phyloP scores from a whole-genome alignment of 2,888 invertebrate species.

The Acanthococcus lagerstroemiae region DNA sequence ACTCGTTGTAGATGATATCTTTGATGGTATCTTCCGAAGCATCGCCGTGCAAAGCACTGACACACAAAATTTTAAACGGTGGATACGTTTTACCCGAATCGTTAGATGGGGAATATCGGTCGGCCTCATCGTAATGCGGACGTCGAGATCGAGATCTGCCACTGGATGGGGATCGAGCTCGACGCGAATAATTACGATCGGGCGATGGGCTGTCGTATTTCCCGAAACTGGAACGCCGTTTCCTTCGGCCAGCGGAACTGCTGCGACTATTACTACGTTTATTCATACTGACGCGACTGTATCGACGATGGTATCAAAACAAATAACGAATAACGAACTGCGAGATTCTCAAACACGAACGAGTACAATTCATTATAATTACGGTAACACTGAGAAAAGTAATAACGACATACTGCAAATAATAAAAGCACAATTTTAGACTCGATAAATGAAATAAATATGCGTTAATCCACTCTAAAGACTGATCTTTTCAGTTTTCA shows the following conservation, averaged over 20 bases:
- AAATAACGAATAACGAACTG: too few species aligned
- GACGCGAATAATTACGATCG: slow-evolving; percentile 63
- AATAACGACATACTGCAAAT: too few species aligned
- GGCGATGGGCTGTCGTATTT: slow-evolving; percentile 80
- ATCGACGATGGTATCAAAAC: too few species aligned
- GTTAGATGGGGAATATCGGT: slow-evolving; percentile 69
- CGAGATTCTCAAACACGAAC: too few species aligned
- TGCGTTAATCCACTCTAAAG: too few species aligned
- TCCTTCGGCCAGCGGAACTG: slow-evolving; percentile 12
- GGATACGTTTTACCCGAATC: slow-evolving; percentile 40
- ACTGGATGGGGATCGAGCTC: slow-evolving; percentile 48
- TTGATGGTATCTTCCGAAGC: slow-evolving; percentile 87
- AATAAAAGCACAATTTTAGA: too few species aligned
- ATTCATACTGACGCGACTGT: too few species aligned
- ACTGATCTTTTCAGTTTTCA: too few species aligned
- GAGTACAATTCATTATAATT: too few species aligned
- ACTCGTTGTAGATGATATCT: slow-evolving; percentile 85
- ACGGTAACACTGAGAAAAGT: too few species aligned
- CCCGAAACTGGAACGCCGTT: slow-evolving; percentile 57
- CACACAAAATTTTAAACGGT: slow-evolving; percentile 80
- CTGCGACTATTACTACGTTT: slow-evolving; percentile 25
- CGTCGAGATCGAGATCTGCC: slow-evolving; percentile 49
- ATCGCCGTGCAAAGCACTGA: slow-evolving; percentile 88
- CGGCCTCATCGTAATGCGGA: slow-evolving; percentile 67
- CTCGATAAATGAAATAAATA: too few species aligned